Base-by-base conservation (phyloP, 2,888 invertebrate species). In the Silvanus unidentatus region DNA sequence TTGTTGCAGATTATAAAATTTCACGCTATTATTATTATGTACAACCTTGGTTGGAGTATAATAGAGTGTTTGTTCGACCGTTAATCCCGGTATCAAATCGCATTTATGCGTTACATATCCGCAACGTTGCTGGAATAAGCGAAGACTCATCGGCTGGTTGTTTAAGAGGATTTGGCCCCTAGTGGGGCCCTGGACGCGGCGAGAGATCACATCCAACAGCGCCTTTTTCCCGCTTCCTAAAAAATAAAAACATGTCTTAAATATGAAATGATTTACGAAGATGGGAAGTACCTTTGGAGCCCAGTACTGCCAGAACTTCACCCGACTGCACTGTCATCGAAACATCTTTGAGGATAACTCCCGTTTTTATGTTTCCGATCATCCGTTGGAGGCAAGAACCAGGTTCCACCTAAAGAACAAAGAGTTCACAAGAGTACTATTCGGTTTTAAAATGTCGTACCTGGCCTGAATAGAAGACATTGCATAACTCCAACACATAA, bases 211-310 rank as follows among this genome's bases (percentile, higher is more conserved):
- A 69, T 97, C 96, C 5, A 98, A 75, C 2, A 98, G 78, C 0
- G 95, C 95, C 27, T 93, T 82, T 68, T 98, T 98, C 1, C 97
- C 97, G 58, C 94, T 94, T 10, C 93, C 93, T 91, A 59, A 15
- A 68, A 61, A 45, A 27, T 12, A 42, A 43, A 40, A 34, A 12
- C 4, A 22, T 44, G 14, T 38, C 8, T 38, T 35, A 11, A 11
- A 11, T 11, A 38, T 14, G 5, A 38, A 38, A 12, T 38, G 10
- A 13, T 13, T 14, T 38, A 38, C 10, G 39, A 16, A 6, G 15
- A 38, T 9, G n/a, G n/a, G n/a, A n/a, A 16, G 37, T 37, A 84
- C 93, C 94, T 77, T 93, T 93, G 0, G 94, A 93, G 8, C 96
- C 96, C 32, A 95, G 74, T 45, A 96, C 84, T 27, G 95, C 95